A percentile compares a stretch with the other conserved stretches of the same genome.
phyloP scores from a whole-genome alignment of 1,140 invertebrate species.

The Sarcophaga peregrina region DNA sequence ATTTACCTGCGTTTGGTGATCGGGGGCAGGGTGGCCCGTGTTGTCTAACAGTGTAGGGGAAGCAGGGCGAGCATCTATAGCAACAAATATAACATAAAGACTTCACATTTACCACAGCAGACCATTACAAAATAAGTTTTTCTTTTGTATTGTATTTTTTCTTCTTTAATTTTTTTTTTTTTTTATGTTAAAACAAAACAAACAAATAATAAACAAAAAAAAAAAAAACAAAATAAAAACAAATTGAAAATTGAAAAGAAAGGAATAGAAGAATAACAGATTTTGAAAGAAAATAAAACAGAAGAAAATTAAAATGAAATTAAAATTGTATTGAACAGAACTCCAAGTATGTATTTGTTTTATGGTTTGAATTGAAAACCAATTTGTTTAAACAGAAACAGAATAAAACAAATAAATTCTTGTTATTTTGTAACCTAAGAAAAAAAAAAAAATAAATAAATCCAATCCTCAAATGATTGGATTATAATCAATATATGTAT shows the following conservation, averaged over 20 bases:
- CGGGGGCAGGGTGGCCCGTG: slow-evolving; percentile 68
- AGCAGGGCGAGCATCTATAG: slow-evolving; percentile 69
- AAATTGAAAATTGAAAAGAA: slow-evolving; percentile 23
- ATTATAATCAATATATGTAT: background rate
- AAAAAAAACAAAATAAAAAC: slow-evolving; percentile 21
- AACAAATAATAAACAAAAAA: background rate
- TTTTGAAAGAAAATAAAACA: background rate
- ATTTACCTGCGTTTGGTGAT: slow-evolving; percentile 68
- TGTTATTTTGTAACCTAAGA: slow-evolving; percentile 17
- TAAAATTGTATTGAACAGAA: slow-evolving; percentile 13
- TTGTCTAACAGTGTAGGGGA: slow-evolving; percentile 68
- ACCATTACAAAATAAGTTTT: slow-evolving; percentile 62
- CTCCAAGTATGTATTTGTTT: slow-evolving; percentile 6
- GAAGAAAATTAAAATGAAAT: background rate
- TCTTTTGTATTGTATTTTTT: slow-evolving; percentile 29
- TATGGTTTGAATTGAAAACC: slow-evolving; percentile 17
- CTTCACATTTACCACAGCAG: slow-evolving; percentile 68
- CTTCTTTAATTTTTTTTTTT: slow-evolving; percentile 34
- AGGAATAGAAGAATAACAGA: slow-evolving; percentile 21
- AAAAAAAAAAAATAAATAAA: background rate
- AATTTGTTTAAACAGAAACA: background rate
- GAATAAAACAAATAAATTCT: background rate
- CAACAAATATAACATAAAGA: slow-evolving; percentile 74
- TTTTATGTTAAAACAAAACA: background rate
- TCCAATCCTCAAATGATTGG: background rate